Evolutionary conservation across 2,113 vertebrate species (phyloP), one percentile per base, ranked within the genome.

Genomic region (Polypterus senegalus): DNA sequence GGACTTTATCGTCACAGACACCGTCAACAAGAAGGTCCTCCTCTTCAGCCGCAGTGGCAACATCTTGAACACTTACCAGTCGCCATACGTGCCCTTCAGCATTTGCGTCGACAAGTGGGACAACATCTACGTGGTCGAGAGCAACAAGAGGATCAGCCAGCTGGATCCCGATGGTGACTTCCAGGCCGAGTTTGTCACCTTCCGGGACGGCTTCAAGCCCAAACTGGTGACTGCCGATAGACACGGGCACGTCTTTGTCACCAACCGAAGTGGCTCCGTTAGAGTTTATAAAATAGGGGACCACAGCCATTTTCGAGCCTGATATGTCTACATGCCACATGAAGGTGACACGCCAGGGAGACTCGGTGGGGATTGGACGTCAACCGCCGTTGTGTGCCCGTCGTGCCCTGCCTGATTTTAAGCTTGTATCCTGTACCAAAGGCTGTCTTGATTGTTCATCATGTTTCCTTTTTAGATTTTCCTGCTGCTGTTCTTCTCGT

Each of bases 1-100:
- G 47, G 62, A 70, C 44, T 74, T 74, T 51, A 59, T 74, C 46
- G 66, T 74, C 6, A 65, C 66, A 53, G 72, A 71, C 11, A 63
- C 48, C 9, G 56, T 52, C 46, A 68, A 70, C 52, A 74, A 65
- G 46, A 58, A 62, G 10, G 60, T 71, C 47, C 43, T 63, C 7
- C 46, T 73, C 43, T 57, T 68, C 45, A 48, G 43, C 54, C 66
- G 61, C 51, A 7, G 6, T 9, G 73, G 58, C 4, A 9, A 47
- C 5, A 58, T 73, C 54, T 46, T 73, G 10, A 54, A 58, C 4
- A 47, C 65, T 6, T 59, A 62, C 52, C 44, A 48, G 2, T 8
- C 48, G 8, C 11, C 54, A 5, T 7, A 10, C 7, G 66, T 54
- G 5, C 71, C 67, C 3, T 67, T 60, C 48, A 69, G 71, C n/a